Base-by-base conservation (phyloP, 2,113 vertebrate species). In the Oreochromis niloticus region DNA sequence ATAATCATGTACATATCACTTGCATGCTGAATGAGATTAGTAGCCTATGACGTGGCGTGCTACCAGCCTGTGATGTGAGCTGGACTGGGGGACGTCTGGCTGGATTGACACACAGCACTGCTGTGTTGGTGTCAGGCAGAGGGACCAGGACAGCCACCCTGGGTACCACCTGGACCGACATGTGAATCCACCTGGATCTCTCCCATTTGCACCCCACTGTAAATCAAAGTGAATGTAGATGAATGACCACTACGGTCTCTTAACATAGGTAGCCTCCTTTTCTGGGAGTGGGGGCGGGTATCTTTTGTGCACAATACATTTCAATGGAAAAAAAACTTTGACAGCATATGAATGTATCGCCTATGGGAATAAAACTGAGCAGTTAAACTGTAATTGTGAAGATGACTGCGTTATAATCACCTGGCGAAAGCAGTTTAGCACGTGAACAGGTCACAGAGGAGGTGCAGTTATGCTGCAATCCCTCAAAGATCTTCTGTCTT, bases 101-200 rank as follows among this genome's bases (percentile, higher is more conserved):
- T 91, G 91, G 83, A 93, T 68, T 91, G 79, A 92, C 89, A 59
- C 61, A 79, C 81, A 3, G 85, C 48, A 41, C 24, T 56, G 59
- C 68, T 83, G 80, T 93, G 91, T 79, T 86, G 73, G 81, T 90
- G 75, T 83, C 90, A 81, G 89, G 82, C 85, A 82, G 54, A 88
- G 93, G 85, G 83, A 90, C 94, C 94, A 93, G 94, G 93, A 81
- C 93, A 92, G 73, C 92, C 94, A 95, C 36, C 91, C 95, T 95
- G 93, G 92, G 86, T 24, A 81, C 91, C 90, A 86, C 89, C 92
- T 87, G 86, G 32, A 66, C 32, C 10, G 55, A 55, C 84, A 52
- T 34, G 87, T 92, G 39, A 93, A 86, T 93, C 85, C 91, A 81
- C 79, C 83, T 4, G 7, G 87, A 89, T 88, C 19, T 86, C 88